Base-by-base conservation (phyloP, 2,888 invertebrate genomes). In the Orthosia cruda region DNA sequence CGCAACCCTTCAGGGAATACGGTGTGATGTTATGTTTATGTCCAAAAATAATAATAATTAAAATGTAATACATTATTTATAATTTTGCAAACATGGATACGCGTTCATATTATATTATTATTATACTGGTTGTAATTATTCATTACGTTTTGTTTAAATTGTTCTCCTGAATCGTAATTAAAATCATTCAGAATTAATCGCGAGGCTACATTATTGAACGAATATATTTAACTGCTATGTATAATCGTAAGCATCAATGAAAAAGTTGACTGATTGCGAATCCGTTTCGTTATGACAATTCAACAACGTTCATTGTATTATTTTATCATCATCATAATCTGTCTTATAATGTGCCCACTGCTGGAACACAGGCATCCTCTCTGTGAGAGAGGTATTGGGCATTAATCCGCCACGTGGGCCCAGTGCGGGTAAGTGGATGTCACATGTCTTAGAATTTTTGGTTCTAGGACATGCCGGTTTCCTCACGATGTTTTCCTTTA, bases 121-220 rank as follows among this genome's bases (percentile, higher is more conserved):
- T 20, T 49, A 11, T n/a, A 49, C 18, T 7, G 5, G 18, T 64
- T 2, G 47, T n/a, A 77, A 77, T 77, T 55, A 77, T 66, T 77
- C 15, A 77, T 77, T 77, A 40, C 16, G 18, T 73, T 64, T 62
- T 66, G 7, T 73, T 55, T n/a, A 40, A 74, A 74, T 64, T 76
- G 4, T 18, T n/a, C 23, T 23, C 67, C n/a, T 55, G 54, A 74
- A 77, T 77, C 49, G n/a, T 49, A 77, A 65, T 77, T 55, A 40
- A 47, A 65, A 49, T 49, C 4, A 49, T 73, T 66, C 54, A 47
- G 18, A 77, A 65, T 47, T 64, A 55, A 54, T 32, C 11, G 23
- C 18, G 16, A n/a, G 16, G n/a, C 13, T 50, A 13, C 50, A 77
- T 77, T 65, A 77, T 54, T 77, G 2, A 54, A 32, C 32, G n/a